Evolutionary conservation across 1,140 invertebrate genomes (phyloP).

Genomic region (Mycetomoellerius zeteki): DNA sequence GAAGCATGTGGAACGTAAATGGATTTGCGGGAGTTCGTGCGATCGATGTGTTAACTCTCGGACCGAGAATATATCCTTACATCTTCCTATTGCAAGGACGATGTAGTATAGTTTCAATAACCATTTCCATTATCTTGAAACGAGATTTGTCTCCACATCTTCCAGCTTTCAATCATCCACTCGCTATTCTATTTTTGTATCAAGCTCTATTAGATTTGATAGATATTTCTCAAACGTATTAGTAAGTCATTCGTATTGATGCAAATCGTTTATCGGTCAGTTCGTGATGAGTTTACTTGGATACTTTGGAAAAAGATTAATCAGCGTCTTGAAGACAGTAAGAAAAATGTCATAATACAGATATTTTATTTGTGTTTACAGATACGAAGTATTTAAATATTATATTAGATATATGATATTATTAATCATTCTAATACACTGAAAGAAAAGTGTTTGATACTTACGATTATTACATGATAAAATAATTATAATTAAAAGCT

Average conservation of each 20-base stretch:
- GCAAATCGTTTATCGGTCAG: background rate
- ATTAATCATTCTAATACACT: conserved; percentile 8
- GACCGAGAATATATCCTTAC: conserved; percentile 56
- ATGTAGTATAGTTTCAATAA: conserved; percentile 60
- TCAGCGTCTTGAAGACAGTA: background rate
- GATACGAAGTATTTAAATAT: background rate
- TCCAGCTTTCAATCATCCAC: background rate
- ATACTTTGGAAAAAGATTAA: background rate
- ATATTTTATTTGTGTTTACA: background rate
- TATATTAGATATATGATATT: background rate
- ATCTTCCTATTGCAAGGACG: conserved; percentile 36
- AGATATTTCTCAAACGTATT: background rate
- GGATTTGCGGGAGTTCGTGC: conserved; percentile 33
- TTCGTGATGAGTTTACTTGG: background rate
- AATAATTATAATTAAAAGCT: background rate
- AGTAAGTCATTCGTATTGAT: background rate
- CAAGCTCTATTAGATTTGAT: conserved; percentile 15
- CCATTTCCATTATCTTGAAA: conserved; percentile 46
- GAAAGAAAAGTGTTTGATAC: no score
- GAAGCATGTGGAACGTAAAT: conserved; percentile 54
- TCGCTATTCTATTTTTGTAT: background rate
- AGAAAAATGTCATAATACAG: background rate
- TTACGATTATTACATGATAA: no score
- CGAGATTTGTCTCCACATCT: conserved; percentile 21
- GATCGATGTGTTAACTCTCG: conserved; percentile 58